phyloP scores from a whole-genome alignment of 2,797 vertebrate genomes.

The Myotis planiceps region DNA sequence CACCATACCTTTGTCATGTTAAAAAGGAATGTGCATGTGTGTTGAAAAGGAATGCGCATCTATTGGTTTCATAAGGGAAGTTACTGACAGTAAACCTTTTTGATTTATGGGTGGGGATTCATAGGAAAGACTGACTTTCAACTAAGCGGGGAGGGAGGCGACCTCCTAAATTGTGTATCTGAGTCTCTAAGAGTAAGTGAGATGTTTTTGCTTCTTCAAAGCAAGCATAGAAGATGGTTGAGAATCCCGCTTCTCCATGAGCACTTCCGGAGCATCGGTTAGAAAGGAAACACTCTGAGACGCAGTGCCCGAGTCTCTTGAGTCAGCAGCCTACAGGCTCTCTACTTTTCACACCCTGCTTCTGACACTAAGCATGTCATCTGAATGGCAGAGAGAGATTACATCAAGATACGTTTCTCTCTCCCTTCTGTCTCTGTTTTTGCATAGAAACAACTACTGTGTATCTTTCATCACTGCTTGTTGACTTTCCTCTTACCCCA shows the following conservation, averaged over 20 bases:
- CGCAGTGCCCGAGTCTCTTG: neutral
- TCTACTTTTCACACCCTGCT: neutral
- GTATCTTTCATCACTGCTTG: neutral
- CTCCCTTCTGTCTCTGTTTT: neutral
- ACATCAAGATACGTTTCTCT: neutral
- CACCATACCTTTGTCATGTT: neutral
- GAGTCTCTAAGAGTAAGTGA: neutral
- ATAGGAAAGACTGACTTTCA: neutral
- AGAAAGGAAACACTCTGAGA: neutral
- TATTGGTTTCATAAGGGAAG: neutral
- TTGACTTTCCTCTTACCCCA: neutral
- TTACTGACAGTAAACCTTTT: neutral
- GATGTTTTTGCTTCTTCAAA: neutral
- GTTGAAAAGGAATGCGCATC: neutral
- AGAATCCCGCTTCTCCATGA: neutral
- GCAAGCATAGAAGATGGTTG: neutral
- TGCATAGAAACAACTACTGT: neutral
- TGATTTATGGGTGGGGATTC: neutral
- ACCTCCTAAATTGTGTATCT: neutral
- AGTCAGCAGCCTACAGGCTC: neutral
- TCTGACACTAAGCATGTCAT: neutral
- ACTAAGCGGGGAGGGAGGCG: neutral
- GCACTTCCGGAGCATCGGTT: neutral
- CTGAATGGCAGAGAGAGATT: neutral
- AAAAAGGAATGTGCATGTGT: too few relatives aligned